A percentile compares a stretch with the other conserved stretches of the same genome.
Conservation (phyloP, 2,888 invertebrate species). For the Cecidostiba fungosa region DNA sequence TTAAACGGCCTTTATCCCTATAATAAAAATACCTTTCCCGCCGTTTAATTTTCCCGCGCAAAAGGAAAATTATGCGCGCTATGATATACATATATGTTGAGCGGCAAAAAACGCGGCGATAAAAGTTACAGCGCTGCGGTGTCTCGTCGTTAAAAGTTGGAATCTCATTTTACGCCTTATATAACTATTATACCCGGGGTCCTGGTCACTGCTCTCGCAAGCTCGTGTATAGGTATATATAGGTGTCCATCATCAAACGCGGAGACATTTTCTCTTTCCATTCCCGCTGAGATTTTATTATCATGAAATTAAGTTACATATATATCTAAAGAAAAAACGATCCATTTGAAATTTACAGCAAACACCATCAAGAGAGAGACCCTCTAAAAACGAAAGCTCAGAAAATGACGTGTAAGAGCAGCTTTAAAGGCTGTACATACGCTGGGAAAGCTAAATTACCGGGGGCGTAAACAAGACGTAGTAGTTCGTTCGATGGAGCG, state of each 20-base stretch:
- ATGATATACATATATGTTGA: not conserved
- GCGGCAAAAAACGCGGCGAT: slow-evolving; percentile 23
- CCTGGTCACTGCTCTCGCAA: not conserved
- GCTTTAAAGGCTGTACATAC: not conserved
- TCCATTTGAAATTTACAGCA: not conserved
- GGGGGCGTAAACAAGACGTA: slow-evolving; percentile 12
- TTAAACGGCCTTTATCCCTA: not conserved
- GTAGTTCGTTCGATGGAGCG: slow-evolving; percentile 20
- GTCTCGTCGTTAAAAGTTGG: slow-evolving; percentile 54
- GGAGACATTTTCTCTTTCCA: too few relatives aligned
- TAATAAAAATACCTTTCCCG: not conserved
- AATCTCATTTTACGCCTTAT: slow-evolving; percentile 51
- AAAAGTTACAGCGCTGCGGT: slow-evolving; percentile 37
- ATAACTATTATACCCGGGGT: not conserved
- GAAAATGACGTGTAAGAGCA: not conserved
- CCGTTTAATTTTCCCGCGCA: slow-evolving; percentile 39
- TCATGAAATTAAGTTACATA: too few relatives aligned
- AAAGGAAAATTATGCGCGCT: slow-evolving; percentile 12
- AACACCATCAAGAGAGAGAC: not conserved
- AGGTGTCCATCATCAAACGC: not conserved
- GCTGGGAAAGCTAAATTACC: not conserved
- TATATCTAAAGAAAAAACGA: not conserved
- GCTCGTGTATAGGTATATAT: not conserved
- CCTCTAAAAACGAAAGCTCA: not conserved
- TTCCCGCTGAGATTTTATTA: too few relatives aligned